Evolutionary conservation across 2,797 vertebrate genomes (phyloP).

Genomic region (Helarctos malayanus): DNA sequence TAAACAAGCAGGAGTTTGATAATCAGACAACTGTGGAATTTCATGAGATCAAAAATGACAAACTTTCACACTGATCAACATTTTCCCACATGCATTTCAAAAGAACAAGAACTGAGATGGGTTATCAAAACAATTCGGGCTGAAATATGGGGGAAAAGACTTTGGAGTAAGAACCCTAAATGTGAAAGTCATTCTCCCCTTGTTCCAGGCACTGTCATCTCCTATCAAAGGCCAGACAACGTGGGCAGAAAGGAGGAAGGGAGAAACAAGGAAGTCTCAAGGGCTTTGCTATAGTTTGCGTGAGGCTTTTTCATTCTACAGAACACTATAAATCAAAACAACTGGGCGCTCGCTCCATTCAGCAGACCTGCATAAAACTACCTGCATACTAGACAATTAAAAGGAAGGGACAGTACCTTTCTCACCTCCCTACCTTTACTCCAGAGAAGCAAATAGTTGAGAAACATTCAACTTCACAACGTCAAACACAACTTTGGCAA

Average conservation of each 20-base stretch:
- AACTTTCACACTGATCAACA: not conserved
- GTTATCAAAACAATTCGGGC: not conserved
- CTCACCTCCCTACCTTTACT: not conserved
- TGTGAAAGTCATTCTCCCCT: not conserved
- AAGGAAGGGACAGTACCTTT: not conserved
- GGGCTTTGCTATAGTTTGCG: not conserved
- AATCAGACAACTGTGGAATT: conserved; percentile 39
- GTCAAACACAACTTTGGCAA: not conserved
- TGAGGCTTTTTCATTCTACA: not conserved
- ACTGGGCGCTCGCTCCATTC: conserved; percentile 65
- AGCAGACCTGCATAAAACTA: not conserved
- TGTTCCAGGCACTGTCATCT: not conserved
- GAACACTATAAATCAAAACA: conserved; percentile 44
- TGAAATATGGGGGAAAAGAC: not conserved
- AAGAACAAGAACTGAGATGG: not conserved
- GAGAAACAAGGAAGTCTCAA: not conserved
- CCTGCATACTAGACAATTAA: not conserved
- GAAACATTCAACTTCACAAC: not conserved
- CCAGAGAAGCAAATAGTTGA: conserved; percentile 12
- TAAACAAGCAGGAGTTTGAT: not conserved
- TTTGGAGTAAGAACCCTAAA: not conserved
- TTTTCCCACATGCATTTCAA: not conserved
- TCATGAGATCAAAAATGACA: conserved; percentile 24
- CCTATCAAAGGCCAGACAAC: not conserved
- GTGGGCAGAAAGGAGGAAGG: conserved; percentile 63